Evolutionary conservation across 2,888 invertebrate species (phyloP).

Genomic region (Sesamia inferens): DNA sequence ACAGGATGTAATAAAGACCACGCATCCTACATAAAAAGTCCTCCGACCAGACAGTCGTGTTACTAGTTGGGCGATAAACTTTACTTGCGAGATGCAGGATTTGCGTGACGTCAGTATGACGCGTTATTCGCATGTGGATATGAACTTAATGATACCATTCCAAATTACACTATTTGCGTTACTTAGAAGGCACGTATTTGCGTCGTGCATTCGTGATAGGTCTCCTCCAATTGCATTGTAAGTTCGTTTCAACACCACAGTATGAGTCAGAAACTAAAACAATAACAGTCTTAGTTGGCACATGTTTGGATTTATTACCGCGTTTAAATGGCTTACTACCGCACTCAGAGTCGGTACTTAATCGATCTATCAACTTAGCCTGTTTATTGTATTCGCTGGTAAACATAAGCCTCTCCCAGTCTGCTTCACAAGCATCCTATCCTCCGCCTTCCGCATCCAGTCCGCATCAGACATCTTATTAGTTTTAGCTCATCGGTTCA

Average conservation of each 20-base stretch:
- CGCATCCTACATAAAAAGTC: too few species aligned
- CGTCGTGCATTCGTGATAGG: slow-evolving; percentile 39
- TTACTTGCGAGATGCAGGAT: too few species aligned
- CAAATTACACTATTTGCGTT: background rate
- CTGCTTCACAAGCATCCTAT: background rate
- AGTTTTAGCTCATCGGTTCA: background rate
- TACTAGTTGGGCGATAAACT: too few species aligned
- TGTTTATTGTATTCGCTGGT: background rate
- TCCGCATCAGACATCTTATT: background rate
- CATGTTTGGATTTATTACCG: slow-evolving; percentile 20
- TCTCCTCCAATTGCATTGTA: slow-evolving; percentile 13
- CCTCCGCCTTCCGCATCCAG: background rate
- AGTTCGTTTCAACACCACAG: slow-evolving; percentile 36
- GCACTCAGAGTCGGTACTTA: background rate
- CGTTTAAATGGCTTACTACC: background rate
- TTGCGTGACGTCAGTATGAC: too few species aligned
- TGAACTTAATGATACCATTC: background rate
- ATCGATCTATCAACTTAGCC: background rate
- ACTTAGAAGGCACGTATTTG: slow-evolving; percentile 11
- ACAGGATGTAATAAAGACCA: too few species aligned
- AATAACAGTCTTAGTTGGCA: slow-evolving; percentile 10
- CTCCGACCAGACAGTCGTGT: too few species aligned
- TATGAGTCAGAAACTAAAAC: slow-evolving; percentile 43
- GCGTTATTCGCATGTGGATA: too few species aligned
- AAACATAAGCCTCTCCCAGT: background rate